These are phyloP conservation scores for Orientallactaga sibirica DNA, from an alignment of 2,797 vertebrate species.

Conservation along the genomic window DNA sequence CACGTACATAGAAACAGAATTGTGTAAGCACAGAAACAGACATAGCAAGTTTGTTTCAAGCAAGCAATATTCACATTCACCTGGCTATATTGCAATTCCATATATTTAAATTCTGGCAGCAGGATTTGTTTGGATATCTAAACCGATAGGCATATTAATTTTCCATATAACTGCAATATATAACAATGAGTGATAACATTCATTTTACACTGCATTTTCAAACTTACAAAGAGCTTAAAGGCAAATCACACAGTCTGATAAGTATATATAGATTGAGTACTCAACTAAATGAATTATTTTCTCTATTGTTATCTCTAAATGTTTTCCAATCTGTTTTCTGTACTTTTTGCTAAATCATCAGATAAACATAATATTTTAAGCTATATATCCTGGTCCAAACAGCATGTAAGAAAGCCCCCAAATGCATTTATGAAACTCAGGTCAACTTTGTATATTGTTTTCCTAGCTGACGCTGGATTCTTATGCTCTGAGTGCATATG, in stretches of 20 bases:
- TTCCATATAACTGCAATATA: background rate
- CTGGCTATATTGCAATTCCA: background rate
- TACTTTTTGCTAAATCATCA: conserved; percentile 14
- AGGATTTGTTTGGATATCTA: background rate
- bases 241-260: background rate
- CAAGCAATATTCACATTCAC: background rate
- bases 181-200: background rate
- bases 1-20: background rate
- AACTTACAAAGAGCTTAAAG: conserved; percentile 32
- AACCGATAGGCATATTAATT: background rate
- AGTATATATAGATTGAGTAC: conserved; percentile 10
- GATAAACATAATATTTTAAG: conserved; percentile 5
- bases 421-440: background rate
- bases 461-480: background rate
- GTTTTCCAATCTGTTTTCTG: conserved; percentile 36
- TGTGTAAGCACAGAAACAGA: no score
- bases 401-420: conserved; percentile 32
- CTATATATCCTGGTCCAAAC: conserved; percentile 1
- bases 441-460: conserved; percentile 9
- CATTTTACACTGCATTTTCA: background rate
- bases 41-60: no score
- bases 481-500: background rate
- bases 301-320: conserved; percentile 33
- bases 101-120: conserved; percentile 23
- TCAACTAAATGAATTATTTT: conserved; percentile 32